Conservation (phyloP, 2,113 vertebrate species). For the Panthera leo region DNA sequence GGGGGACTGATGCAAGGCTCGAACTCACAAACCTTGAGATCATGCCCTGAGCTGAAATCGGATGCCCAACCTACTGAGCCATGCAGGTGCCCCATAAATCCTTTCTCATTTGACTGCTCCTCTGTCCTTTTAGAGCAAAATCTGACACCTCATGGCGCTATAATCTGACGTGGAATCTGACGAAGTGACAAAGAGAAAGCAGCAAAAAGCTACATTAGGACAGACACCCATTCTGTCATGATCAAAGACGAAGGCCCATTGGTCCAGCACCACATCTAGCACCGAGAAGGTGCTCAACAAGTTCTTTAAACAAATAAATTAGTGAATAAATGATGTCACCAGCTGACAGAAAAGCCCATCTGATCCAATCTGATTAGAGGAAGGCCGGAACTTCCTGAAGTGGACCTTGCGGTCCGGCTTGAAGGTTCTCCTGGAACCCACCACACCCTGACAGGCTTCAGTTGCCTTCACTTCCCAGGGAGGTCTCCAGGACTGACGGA, state of each 20-base stretch:
- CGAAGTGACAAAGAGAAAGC: background rate
- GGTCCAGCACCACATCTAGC: background rate
- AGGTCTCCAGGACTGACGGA: background rate
- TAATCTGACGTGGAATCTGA: background rate
- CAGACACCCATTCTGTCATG: too few species aligned
- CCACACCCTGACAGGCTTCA: background rate
- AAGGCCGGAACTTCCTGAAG: background rate
- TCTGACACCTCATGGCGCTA: background rate
- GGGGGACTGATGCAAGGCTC: too few species aligned
- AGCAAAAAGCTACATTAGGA: background rate
- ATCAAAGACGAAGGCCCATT: background rate
- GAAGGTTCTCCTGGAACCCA: background rate
- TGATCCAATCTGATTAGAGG: background rate
- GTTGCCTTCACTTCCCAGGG: background rate
- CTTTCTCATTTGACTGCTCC: background rate
- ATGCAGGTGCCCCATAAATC: background rate
- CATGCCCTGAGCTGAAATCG: too few species aligned
- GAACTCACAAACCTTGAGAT: too few species aligned
- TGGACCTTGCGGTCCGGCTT: background rate
- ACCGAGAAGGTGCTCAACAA: background rate
- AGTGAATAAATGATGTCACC: background rate
- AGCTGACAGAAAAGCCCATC: background rate
- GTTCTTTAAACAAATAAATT: background rate
- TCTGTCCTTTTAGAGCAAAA: background rate
- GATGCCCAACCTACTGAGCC: too few species aligned